Evolutionary conservation across 2,113 vertebrate species (phyloP).

Genomic region (Nycticorax nycticorax): DNA sequence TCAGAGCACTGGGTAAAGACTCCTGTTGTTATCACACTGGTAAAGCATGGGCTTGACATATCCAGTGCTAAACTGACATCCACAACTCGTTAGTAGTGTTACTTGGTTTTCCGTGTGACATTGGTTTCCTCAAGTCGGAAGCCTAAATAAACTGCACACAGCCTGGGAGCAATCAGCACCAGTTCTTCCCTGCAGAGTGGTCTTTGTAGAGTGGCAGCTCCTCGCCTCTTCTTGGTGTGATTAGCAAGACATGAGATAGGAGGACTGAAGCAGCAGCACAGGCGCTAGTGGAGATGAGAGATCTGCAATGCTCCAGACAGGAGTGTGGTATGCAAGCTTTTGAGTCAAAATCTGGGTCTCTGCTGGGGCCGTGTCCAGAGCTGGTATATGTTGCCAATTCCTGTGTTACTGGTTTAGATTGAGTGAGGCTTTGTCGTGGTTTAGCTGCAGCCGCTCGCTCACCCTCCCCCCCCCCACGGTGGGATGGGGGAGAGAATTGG

Average conservation of each 20-base stretch:
- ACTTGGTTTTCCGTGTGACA: conserved; percentile 66
- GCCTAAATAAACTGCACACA: conserved; percentile 48
- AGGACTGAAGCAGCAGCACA: conserved; percentile 22
- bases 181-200: background rate
- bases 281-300: background rate
- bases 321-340: background rate
- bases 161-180: conserved; percentile 6
- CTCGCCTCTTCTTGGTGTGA: conserved; percentile 25
- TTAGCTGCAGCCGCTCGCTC: too few species aligned
- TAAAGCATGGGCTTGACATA: conserved; percentile 58
- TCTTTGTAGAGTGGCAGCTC: conserved; percentile 15
- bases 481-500: too few species aligned
- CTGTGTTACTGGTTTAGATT: conserved; percentile 15
- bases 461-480: too few species aligned
- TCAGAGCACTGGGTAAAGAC: background rate
- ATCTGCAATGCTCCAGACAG: conserved; percentile 9
- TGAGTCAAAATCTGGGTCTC: background rate
- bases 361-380: background rate
- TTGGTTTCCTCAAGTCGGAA: conserved; percentile 50
- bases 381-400: background rate
- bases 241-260: conserved; percentile 40
- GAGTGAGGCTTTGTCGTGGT: background rate
- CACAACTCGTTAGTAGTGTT: conserved; percentile 65
- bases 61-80: conserved; percentile 61
- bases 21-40: conserved; percentile 33